Evolutionary conservation across 2,113 vertebrate species (phyloP), one percentile per base, ranked within the genome.

Genomic region (Tinamus guttatus): DNA sequence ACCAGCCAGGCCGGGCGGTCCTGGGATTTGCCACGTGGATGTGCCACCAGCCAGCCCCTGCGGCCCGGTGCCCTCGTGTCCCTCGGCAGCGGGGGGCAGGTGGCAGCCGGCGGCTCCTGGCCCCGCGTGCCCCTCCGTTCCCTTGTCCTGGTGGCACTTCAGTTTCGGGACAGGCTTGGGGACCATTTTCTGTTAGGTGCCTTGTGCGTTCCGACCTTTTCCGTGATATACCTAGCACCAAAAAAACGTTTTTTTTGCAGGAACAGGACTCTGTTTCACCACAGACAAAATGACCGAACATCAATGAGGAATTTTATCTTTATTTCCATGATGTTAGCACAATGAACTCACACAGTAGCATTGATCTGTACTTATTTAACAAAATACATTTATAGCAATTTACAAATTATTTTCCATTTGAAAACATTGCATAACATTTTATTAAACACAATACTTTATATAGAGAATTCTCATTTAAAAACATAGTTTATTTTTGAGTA

Each of bases 361-460:
- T 97, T 96, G 95, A 98, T 98, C 96, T 98, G 96, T 98, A 98
- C 97, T 98, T 97, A 97, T 97, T 98, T 98, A 98, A 98, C 98
- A 98, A 98, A 98, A 98, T 98, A 98, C 98, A 98, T 98, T 98
- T 98, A 98, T 98, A 98, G 98, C 98, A 98, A 97, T 98, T 98
- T 98, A 98, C 98, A 98, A 98, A 98, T 98, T 97, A 96, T 97
- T 92, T 98, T 96, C 93, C 96, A 98, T 97, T 98, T 97, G 97
- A 98, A 98, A 98, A 98, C 98, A 98, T 97, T 98, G 97, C 98
- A 98, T 98, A 98, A 98, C 98, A 98, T 98, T 98, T 98, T 98
- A 98, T 98, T 98, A 98, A 98, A 98, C 98, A 98, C 98, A 96
- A 98, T 98, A 98, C 96, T 98, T 98, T 97, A 96, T 98, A 98